Conservation (phyloP, 2,888 invertebrate genomes). For the Sphaerophoria rueppellii region DNA sequence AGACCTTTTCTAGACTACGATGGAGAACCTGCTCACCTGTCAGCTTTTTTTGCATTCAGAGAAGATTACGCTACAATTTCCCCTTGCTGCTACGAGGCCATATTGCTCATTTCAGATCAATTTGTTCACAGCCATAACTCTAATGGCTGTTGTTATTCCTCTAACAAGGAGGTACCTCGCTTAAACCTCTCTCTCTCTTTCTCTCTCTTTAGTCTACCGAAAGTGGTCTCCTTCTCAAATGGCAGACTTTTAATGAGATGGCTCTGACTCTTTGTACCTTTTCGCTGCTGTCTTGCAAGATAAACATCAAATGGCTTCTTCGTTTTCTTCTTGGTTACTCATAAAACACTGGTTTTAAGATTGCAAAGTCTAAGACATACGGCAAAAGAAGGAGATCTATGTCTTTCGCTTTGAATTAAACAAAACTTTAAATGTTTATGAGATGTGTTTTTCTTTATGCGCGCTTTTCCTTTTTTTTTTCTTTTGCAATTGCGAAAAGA, state of each 20-base stretch:
- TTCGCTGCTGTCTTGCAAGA: constrained; percentile 23
- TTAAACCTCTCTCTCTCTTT: background rate
- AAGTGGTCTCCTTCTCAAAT: background rate
- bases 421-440: constrained; percentile 58
- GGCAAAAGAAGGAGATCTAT: background rate
- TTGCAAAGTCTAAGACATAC: constrained; percentile 14
- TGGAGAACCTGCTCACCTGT: constrained; percentile 51
- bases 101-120: constrained; percentile 54
- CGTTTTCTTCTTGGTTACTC: constrained; percentile 26
- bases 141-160: background rate
- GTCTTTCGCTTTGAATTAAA: constrained; percentile 31
- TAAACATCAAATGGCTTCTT: constrained; percentile 47
- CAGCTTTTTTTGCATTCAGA: constrained; percentile 40
- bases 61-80: constrained; percentile 54
- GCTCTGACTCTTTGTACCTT: constrained; percentile 42
- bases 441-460: constrained; percentile 15
- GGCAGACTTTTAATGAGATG: constrained; percentile 49
- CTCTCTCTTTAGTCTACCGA: too few species aligned
- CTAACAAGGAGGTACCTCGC: constrained; percentile 16
- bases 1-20: background rate
- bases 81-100: constrained; percentile 33
- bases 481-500: background rate
- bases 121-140: constrained; percentile 5
- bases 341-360: constrained; percentile 41
- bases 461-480: constrained; percentile 34